These are phyloP conservation scores for Isichthys henryi DNA, from an alignment of 2,113 vertebrate species.

Conservation along the genomic window DNA sequence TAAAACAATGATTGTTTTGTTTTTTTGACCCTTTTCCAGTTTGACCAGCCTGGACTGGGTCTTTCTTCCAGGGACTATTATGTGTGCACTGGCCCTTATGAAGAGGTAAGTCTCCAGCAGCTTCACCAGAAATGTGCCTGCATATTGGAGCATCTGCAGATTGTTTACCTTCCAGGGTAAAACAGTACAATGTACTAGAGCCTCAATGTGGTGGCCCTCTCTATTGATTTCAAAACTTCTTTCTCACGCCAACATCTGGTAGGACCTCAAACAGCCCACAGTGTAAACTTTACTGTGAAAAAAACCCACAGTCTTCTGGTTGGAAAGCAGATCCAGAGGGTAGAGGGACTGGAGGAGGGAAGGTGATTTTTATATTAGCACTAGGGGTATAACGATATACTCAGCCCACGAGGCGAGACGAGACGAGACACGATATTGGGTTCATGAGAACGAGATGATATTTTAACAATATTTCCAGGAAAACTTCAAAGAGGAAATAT, in stretches of 20 bases:
- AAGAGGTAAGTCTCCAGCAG: slow-evolving; percentile 64
- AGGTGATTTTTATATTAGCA: neutral
- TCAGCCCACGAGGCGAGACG: too few relatives aligned
- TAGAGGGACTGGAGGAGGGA: neutral
- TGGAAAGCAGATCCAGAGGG: neutral
- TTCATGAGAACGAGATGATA: too few relatives aligned
- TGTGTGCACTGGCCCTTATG: slow-evolving; percentile 71
- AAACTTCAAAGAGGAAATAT: too few relatives aligned
- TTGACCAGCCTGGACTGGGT: slow-evolving; percentile 83
- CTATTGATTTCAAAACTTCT: neutral
- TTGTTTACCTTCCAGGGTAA: neutral
- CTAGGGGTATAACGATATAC: neutral
- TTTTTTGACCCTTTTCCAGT: slow-evolving; percentile 54
- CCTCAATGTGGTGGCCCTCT: neutral
- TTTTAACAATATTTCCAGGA: too few relatives aligned
- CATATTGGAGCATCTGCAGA: neutral
- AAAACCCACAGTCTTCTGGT: neutral
- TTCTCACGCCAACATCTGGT: neutral
- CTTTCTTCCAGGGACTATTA: slow-evolving; percentile 88
- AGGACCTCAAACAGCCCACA: neutral
- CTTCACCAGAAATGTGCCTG: neutral
- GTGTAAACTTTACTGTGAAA: neutral
- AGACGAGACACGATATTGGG: too few relatives aligned
- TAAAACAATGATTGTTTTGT: neutral
- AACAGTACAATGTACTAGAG: neutral